Conservation (phyloP, 2,113 vertebrate genomes). For the Hemichromis elongatus region DNA sequence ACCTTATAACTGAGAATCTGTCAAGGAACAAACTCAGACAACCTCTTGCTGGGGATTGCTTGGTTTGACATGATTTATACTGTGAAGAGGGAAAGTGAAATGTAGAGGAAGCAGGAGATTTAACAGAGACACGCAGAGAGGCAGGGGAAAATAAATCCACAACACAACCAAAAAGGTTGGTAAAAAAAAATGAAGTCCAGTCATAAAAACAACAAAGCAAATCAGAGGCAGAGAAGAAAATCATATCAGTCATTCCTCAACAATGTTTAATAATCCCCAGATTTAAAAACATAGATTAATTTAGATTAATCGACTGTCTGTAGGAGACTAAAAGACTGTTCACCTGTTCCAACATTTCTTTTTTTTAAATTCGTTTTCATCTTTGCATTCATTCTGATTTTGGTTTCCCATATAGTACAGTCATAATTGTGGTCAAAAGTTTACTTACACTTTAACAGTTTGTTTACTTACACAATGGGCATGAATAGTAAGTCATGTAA, state of each 20-base stretch:
- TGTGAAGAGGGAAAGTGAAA: constrained; percentile 8
- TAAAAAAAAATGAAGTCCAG: neutral
- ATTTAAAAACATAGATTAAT: neutral
- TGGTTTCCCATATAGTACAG: neutral
- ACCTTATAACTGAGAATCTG: constrained; percentile 11
- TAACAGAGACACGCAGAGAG: neutral
- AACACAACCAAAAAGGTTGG: neutral
- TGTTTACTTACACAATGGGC: too few species aligned
- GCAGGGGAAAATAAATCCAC: neutral
- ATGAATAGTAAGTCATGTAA: neutral
- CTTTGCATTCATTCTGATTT: neutral
- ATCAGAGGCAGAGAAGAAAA: neutral
- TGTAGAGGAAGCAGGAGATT: neutral
- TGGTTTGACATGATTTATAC: constrained; percentile 27
- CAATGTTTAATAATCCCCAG: neutral
- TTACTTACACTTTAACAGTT: neutral
- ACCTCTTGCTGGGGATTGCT: neutral
- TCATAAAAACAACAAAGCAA: neutral
- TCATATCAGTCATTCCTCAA: neutral
- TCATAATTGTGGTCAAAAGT: neutral
- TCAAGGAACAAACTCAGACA: constrained; percentile 1
- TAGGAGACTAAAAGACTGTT: neutral
- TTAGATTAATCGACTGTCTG: neutral
- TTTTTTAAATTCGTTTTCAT: neutral
- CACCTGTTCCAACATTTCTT: neutral